Evolutionary conservation across 1,140 invertebrate genomes (phyloP).

Genomic region (Plutomurus gul): DNA sequence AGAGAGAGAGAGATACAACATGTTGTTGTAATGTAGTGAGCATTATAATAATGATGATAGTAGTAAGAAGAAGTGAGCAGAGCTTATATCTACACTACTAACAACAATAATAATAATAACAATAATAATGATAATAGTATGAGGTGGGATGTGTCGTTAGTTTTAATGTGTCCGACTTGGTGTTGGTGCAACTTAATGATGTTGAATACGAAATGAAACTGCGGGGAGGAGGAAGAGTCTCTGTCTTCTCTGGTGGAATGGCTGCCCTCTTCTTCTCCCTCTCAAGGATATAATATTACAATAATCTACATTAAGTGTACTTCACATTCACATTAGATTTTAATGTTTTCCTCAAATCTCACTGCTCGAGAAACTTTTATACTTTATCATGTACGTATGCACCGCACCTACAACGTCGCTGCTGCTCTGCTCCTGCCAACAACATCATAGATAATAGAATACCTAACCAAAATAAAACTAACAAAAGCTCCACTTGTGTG

Average conservation of each 20-base stretch:
- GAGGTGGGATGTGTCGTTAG: conserved; percentile 52
- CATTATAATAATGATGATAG: background rate
- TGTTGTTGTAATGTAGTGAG: background rate
- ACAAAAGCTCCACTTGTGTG: too few relatives aligned
- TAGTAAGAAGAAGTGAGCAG: background rate
- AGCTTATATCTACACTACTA: background rate
- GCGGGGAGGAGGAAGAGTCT: conserved; percentile 12
- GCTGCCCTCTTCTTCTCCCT: conserved; percentile 31
- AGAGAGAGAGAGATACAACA: background rate
- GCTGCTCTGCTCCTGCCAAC: too few relatives aligned
- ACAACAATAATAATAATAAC: conserved; percentile 35
- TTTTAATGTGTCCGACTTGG: conserved; percentile 53
- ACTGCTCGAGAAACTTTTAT: too few relatives aligned
- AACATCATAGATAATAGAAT: too few relatives aligned
- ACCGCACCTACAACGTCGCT: too few relatives aligned
- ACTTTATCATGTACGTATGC: too few relatives aligned
- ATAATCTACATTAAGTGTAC: conserved; percentile 40
- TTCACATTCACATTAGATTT: conserved; percentile 41
- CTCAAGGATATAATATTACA: conserved; percentile 40
- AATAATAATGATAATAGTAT: conserved; percentile 51
- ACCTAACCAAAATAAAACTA: too few relatives aligned
- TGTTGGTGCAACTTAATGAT: conserved; percentile 45
- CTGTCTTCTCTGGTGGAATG: too few relatives aligned
- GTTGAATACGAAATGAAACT: conserved; percentile 27
- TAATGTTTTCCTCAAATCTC: conserved; percentile 12